These are phyloP conservation scores for Dicyrtoma fusca DNA, from an alignment of 2,888 invertebrate genomes.

Conservation along the genomic window DNA sequence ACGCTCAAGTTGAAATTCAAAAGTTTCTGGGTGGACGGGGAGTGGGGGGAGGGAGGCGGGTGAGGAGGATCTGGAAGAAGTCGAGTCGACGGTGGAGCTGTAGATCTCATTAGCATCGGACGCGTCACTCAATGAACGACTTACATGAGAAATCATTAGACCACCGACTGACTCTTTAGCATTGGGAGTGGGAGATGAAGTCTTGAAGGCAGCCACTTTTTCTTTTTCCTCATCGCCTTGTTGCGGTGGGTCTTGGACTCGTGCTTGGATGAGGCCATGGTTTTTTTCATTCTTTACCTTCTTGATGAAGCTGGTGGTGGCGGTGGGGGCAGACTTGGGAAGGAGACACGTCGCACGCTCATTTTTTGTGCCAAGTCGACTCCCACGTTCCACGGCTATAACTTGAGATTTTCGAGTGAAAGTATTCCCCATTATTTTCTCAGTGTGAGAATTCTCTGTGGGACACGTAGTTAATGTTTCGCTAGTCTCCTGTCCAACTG, in stretches of 20 bases:
- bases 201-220: too few species aligned
- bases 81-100: conserved; percentile 1
- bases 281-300: too few species aligned
- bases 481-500: not conserved
- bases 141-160: too few species aligned
- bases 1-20: conserved; percentile 27
- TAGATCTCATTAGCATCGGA: conserved; percentile 19
- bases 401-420: conserved; percentile 40
- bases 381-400: not conserved
- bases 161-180: too few species aligned
- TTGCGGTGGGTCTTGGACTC: not conserved
- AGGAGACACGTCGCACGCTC: not conserved
- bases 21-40: conserved; percentile 19
- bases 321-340: not conserved
- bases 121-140: not conserved
- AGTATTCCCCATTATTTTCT: conserved; percentile 50
- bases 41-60: not conserved
- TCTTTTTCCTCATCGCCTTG: too few species aligned
- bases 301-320: too few species aligned
- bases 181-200: too few species aligned
- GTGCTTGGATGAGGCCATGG: not conserved
- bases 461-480: conserved; percentile 32
- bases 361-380: not conserved
- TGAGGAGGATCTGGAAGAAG: conserved; percentile 27
- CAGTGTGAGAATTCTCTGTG: conserved; percentile 41